Percentiles rank a stretch among this genome's conserved stretches.
Evolutionary conservation across 2,797 vertebrate species (phyloP).

Genomic region (Propithecus deckenii): DNA sequence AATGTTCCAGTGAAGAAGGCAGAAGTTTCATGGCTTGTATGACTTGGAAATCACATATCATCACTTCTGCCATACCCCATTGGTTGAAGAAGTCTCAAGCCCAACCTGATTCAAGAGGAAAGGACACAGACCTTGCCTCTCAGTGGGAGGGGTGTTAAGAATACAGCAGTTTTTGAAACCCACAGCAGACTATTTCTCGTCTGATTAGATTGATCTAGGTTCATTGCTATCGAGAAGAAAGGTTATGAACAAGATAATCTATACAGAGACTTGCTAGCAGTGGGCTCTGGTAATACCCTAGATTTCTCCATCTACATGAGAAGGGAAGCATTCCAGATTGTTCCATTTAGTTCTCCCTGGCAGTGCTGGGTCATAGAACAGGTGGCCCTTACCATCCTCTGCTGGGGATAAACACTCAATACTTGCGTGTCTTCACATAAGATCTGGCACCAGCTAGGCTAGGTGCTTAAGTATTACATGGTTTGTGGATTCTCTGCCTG

Average conservation of each 20-base stretch:
- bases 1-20: background rate
- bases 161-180: background rate
- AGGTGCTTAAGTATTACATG: background rate
- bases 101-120: background rate
- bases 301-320: background rate
- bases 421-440: background rate
- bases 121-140: background rate
- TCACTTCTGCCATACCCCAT: background rate
- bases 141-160: background rate
- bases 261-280: background rate
- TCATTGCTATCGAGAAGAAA: background rate
- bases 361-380: background rate
- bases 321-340: background rate
- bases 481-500: background rate
- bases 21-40: background rate
- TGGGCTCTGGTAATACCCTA: background rate
- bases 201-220: background rate
- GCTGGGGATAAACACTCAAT: background rate
- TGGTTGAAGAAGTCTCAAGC: background rate
- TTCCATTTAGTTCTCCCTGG: background rate
- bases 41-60: background rate
- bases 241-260: background rate
- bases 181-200: background rate
- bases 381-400: background rate
- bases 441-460: background rate